These are phyloP conservation scores for Diogma glabrata DNA, from an alignment of 2,888 invertebrate genomes.

Conservation along the genomic window DNA sequence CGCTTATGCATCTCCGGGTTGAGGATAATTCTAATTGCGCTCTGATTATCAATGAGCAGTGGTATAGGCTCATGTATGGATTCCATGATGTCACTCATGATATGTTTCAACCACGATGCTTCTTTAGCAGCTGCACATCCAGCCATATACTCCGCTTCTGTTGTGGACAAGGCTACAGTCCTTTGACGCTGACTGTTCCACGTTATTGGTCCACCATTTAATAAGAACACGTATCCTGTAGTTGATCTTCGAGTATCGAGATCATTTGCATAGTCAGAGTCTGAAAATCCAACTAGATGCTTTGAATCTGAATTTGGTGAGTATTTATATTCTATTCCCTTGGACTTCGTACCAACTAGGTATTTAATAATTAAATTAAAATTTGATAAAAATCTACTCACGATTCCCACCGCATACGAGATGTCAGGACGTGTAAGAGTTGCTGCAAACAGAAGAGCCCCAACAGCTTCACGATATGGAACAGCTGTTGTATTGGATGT, in stretches of 20 bases:
- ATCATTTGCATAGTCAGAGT: not conserved
- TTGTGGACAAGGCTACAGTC: not conserved
- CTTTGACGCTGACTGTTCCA: not conserved
- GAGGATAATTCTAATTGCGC: not conserved
- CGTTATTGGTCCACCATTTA: not conserved
- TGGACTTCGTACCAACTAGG: not conserved
- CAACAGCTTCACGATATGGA: conserved; percentile 19
- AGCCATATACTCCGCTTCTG: no score
- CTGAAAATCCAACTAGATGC: not conserved
- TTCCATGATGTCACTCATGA: no score
- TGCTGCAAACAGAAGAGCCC: conserved; percentile 19
- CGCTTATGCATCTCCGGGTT: not conserved
- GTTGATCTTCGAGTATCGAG: not conserved
- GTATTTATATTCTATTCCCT: not conserved
- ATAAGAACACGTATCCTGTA: not conserved
- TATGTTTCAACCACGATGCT: no score
- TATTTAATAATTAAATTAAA: not conserved
- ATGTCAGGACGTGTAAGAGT: conserved; percentile 21
- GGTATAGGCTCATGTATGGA: no score
- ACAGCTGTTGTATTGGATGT: not conserved
- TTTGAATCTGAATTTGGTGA: not conserved
- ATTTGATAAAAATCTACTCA: conserved; percentile 17
- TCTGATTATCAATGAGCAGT: not conserved
- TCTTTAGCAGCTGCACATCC: conserved; percentile 4
- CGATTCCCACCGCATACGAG: conserved; percentile 18